These are phyloP conservation scores for Hybos culiciformis DNA, from an alignment of 2,888 invertebrate genomes.

Conservation along the genomic window DNA sequence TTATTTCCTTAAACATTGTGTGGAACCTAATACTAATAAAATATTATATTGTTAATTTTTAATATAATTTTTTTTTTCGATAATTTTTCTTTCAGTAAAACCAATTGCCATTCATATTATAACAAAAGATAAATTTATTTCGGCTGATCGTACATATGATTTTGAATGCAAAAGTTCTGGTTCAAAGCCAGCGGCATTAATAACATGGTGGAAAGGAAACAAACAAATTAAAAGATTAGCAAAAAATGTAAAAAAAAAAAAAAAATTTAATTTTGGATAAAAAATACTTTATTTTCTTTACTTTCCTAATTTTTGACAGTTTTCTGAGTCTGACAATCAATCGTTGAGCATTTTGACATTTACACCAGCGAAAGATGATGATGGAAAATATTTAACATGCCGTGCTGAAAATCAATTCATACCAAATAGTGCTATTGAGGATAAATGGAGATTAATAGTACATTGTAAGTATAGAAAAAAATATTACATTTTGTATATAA, in stretches of 20 bases:
- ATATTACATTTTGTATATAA: too few species aligned
- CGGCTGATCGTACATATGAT: slow-evolving; percentile 73
- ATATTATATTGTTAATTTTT: background rate
- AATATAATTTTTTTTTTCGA: background rate
- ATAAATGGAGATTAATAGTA: slow-evolving; percentile 75
- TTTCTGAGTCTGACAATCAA: slow-evolving; percentile 67
- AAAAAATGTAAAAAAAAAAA: slow-evolving; percentile 56
- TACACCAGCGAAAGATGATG: slow-evolving; percentile 72
- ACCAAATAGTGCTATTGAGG: slow-evolving; percentile 67
- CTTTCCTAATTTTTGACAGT: slow-evolving; percentile 39
- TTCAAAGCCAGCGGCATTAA: slow-evolving; percentile 69
- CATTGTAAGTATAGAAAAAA: slow-evolving; percentile 56
- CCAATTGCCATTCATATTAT: slow-evolving; percentile 71
- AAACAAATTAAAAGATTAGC: slow-evolving; percentile 64
- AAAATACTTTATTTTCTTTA: slow-evolving; percentile 3
- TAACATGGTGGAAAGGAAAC: slow-evolving; percentile 84
- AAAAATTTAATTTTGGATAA: slow-evolving; percentile 1
- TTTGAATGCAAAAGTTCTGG: slow-evolving; percentile 78
- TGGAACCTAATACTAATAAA: background rate
- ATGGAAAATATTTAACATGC: slow-evolving; percentile 79
- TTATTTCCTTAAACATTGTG: too few species aligned
- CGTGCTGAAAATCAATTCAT: slow-evolving; percentile 78
- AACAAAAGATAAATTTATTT: slow-evolving; percentile 69
- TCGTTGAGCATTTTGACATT: slow-evolving; percentile 72
- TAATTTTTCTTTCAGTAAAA: slow-evolving; percentile 50